Evolutionary conservation across 2,797 vertebrate species (phyloP), one percentile per base, ranked within the genome.

Genomic region (Calcarius lapponicus): DNA sequence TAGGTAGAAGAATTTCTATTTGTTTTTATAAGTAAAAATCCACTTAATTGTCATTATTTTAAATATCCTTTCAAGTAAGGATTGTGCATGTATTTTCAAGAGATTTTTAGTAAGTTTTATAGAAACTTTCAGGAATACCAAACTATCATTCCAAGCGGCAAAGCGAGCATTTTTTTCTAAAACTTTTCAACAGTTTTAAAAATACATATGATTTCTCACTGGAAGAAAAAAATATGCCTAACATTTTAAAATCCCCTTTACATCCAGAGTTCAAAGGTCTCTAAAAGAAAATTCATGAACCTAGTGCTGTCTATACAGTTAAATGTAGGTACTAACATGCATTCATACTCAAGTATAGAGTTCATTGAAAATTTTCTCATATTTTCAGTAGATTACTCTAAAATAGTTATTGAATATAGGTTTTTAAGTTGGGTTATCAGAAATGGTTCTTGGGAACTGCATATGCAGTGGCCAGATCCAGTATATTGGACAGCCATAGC

Each of bases 401-500:
- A 61, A 92, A 17, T 4, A 72, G 22, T 21, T 73, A 66, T 25
- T 25, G 32, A 74, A 66, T 62, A 28, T 13, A 56, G 1, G 1
- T 31, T 88, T 95, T 90, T 24, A 29, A 48, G 65, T 13, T 22
- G 5, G 38, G 3, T 61, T 82, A 31, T 8, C 20, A 45, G 11
- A 60, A 79, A 66, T 14, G 2, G 2, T 3, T 61, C 74, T 92
- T 66, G n/a, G 28, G 86, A 78, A 75, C 16, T 34, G n/a, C 18
- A n/a, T 40, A 7, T 24, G 38, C 28, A 60, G 34, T 45, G 12
- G 9, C 31, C 18, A 40, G 19, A 50, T 67, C 32, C 22, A n/a
- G 13, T 34, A 7, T 22, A 1, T 38, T 4, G 2, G 57, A 25
- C 13, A 31, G 5, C 43, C 32, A 67, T 1, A 58, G 14, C 0